Evolutionary conservation across 2,888 invertebrate genomes (phyloP).

Genomic region (Pediacus dermestoides): DNA sequence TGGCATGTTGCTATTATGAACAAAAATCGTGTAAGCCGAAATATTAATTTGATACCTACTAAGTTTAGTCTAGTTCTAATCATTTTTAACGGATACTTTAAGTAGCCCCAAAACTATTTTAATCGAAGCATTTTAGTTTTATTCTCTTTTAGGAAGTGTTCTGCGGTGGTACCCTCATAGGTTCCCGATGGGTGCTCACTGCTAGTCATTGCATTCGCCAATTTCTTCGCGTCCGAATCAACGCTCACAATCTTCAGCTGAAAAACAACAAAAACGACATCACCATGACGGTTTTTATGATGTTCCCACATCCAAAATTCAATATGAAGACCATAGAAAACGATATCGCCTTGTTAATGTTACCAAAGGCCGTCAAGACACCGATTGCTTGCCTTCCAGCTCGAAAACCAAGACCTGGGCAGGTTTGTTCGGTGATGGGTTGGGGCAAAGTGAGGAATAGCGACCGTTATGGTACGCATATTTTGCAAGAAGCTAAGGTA

Average conservation of each 20-base stretch:
- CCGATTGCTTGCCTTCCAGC: constrained; percentile 73
- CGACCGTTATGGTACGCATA: constrained; percentile 75
- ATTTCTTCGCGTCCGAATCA: constrained; percentile 74
- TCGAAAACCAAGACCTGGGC: constrained; percentile 60
- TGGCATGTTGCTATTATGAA: constrained; percentile 93
- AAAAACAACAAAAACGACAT: constrained; percentile 71
- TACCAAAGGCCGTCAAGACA: constrained; percentile 49
- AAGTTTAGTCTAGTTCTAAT: not conserved
- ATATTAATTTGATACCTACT: too few species aligned
- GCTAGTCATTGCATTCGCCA: constrained; percentile 83
- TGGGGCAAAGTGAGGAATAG: constrained; percentile 84
- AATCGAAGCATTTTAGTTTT: constrained; percentile 12
- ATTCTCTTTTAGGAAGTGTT: constrained; percentile 68
- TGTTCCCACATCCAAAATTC: constrained; percentile 79
- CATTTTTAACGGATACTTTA: too few species aligned
- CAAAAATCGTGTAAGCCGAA: constrained; percentile 64
- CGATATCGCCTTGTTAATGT: constrained; percentile 81
- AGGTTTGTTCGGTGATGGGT: constrained; percentile 82
- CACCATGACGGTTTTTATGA: constrained; percentile 69
- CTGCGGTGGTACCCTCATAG: constrained; percentile 82
- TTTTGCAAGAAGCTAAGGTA: constrained; percentile 83
- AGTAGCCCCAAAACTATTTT: too few species aligned
- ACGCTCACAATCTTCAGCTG: constrained; percentile 78
- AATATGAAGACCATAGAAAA: constrained; percentile 88
- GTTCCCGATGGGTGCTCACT: constrained; percentile 79